These are phyloP conservation scores for Drosophila orosa DNA, from an alignment of 1,140 invertebrate genomes.

Conservation along the genomic window DNA sequence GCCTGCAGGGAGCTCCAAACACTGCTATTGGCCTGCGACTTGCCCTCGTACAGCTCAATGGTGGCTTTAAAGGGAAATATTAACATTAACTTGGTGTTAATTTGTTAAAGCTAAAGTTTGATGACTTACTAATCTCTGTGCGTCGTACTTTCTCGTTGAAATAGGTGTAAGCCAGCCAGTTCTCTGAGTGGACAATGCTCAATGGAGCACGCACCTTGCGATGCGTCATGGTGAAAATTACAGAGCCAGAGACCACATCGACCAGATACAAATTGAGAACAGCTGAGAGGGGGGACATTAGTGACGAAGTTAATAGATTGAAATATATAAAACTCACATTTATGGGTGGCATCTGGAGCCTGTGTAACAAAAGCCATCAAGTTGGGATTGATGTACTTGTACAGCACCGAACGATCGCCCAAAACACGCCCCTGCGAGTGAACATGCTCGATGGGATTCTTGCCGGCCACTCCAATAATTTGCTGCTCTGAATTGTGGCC, in stretches of 20 bases:
- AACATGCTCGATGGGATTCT: constrained; percentile 92
- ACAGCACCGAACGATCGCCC: constrained; percentile 97
- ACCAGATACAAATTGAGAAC: constrained; percentile 92
- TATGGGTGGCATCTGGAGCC: constrained; percentile 90
- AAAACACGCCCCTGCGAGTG: constrained; percentile 98
- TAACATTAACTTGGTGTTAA: not conserved
- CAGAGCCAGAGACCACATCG: constrained; percentile 94
- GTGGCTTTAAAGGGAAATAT: constrained; percentile 86
- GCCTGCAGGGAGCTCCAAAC: constrained; percentile 93
- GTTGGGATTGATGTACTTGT: constrained; percentile 99
- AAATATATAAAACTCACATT: constrained; percentile 86
- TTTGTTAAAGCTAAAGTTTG: not conserved
- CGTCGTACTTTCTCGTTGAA: constrained; percentile 97
- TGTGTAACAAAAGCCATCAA: constrained; percentile 94
- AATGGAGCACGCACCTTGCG: constrained; percentile 92
- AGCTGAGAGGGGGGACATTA: constrained; percentile 32
- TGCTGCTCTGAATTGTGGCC: constrained; percentile 86
- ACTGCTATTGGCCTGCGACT: constrained; percentile 92
- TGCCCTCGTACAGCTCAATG: constrained; percentile 98
- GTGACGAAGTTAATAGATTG: not conserved
- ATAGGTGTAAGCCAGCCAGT: constrained; percentile 98
- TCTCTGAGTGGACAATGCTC: constrained; percentile 97
- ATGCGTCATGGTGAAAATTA: constrained; percentile 90
- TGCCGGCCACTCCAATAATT: constrained; percentile 89
- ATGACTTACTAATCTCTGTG: constrained; percentile 90